These are phyloP conservation scores for Drymodes brunneopygia DNA, from an alignment of 2,113 vertebrate species.

Conservation along the genomic window DNA sequence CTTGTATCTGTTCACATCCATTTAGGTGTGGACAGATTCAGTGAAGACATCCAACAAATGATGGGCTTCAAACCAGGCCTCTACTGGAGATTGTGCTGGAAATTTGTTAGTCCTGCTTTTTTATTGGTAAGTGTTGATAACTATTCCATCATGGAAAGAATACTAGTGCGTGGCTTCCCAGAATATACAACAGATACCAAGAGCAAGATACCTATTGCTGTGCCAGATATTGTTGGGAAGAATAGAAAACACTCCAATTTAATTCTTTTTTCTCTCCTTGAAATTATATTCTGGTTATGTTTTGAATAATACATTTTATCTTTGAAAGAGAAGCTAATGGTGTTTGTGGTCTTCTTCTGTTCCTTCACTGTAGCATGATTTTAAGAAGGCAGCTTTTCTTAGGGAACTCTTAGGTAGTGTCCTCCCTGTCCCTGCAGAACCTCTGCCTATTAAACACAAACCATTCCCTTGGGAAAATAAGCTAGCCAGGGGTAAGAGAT, in stretches of 20 bases:
- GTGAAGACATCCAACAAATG: slow-evolving; percentile 94
- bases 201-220: neutral
- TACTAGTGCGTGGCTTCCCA: neutral
- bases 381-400: neutral
- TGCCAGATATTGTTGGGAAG: neutral
- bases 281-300: neutral
- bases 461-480: neutral
- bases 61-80: slow-evolving; percentile 98
- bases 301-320: neutral
- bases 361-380: neutral
- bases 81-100: slow-evolving; percentile 99
- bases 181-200: neutral
- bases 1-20: neutral
- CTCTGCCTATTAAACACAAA: neutral
- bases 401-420: neutral
- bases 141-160: neutral
- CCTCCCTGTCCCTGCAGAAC: neutral
- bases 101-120: slow-evolving; percentile 94
- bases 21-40: slow-evolving; percentile 96
- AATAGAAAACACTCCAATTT: neutral
- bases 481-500: neutral
- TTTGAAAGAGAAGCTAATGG: neutral
- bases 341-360: neutral
- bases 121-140: slow-evolving; percentile 81
- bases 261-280: neutral